Conservation (phyloP, 2,888 invertebrate species). For the Parnassius glacialis region DNA sequence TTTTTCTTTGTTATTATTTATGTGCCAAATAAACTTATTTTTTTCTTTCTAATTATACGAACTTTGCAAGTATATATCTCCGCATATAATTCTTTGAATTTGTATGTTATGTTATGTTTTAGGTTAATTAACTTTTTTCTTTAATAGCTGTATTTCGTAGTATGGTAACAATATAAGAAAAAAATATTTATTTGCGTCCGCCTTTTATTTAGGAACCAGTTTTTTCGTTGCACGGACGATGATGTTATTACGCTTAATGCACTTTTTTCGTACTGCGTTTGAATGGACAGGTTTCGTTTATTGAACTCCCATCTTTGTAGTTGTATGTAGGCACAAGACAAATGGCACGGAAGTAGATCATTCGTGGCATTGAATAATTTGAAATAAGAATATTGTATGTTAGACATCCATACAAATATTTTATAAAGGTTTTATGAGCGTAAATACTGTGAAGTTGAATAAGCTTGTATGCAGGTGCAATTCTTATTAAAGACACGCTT, state of each 20-base stretch:
- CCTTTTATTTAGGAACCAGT: conserved; percentile 5
- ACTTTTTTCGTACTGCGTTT: conserved; percentile 24
- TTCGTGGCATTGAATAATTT: conserved; percentile 10
- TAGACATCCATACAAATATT: conserved; percentile 7
- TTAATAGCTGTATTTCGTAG: too few species aligned
- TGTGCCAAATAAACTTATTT: too few species aligned
- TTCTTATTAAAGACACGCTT: too few species aligned
- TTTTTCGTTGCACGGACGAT: conserved; percentile 11
- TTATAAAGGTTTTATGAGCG: not conserved
- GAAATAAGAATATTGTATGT: conserved; percentile 8
- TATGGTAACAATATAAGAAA: too few species aligned
- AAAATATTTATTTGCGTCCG: not conserved
- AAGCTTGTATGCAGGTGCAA: too few species aligned
- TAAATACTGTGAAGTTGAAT: too few species aligned
- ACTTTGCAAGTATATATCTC: too few species aligned
- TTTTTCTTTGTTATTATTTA: too few species aligned
- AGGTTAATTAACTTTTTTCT: too few species aligned
- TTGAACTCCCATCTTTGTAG: conserved; percentile 22
- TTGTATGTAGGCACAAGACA: conserved; percentile 11
- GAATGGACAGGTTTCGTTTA: conserved; percentile 27
- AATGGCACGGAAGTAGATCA: conserved; percentile 20
- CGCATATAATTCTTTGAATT: too few species aligned
- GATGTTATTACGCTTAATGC: conserved; percentile 26
- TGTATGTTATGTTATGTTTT: too few species aligned
- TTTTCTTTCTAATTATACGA: too few species aligned